Percentiles rank a stretch among this genome's conserved stretches.
These are phyloP conservation scores for Diadegma fenestrale DNA, from an alignment of 2,888 invertebrate genomes.

Conservation along the genomic window DNA sequence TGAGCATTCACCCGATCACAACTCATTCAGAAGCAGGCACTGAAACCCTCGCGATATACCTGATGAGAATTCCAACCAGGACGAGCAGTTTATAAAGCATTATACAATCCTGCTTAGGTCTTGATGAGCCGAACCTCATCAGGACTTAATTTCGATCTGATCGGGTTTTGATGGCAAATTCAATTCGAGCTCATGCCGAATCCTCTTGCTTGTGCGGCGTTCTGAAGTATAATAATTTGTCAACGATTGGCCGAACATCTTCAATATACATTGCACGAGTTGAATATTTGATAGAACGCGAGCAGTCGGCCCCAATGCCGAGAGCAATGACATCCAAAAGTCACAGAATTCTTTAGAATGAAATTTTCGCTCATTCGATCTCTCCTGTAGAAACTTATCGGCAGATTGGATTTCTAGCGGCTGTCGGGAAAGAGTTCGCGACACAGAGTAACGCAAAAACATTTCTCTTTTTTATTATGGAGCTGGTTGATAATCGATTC, in stretches of 20 bases:
- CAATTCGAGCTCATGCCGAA: no score
- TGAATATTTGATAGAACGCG: conserved; percentile 9
- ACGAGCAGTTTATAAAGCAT: no score
- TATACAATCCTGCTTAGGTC: no score
- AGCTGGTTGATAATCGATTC: conserved; percentile 19
- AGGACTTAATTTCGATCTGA: no score
- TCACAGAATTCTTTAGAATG: conserved; percentile 30
- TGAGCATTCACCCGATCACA: no score
- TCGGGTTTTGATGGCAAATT: no score
- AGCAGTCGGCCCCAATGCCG: neutral
- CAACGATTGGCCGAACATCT: no score
- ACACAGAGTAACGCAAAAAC: conserved; percentile 3
- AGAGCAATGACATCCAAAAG: conserved; percentile 30
- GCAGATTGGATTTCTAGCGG: conserved; percentile 36
- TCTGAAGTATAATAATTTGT: neutral
- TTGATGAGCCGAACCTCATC: no score
- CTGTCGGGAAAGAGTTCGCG: neutral
- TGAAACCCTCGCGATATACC: no score
- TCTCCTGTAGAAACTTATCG: conserved; percentile 31
- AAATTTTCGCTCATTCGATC: conserved; percentile 3
- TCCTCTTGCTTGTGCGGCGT: neutral
- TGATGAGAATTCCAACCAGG: no score
- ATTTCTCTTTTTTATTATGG: conserved; percentile 26
- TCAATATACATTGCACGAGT: no score
- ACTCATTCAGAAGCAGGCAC: no score